These are phyloP conservation scores for Denticeps clupeoides DNA, from an alignment of 2,797 vertebrate genomes.

Conservation along the genomic window DNA sequence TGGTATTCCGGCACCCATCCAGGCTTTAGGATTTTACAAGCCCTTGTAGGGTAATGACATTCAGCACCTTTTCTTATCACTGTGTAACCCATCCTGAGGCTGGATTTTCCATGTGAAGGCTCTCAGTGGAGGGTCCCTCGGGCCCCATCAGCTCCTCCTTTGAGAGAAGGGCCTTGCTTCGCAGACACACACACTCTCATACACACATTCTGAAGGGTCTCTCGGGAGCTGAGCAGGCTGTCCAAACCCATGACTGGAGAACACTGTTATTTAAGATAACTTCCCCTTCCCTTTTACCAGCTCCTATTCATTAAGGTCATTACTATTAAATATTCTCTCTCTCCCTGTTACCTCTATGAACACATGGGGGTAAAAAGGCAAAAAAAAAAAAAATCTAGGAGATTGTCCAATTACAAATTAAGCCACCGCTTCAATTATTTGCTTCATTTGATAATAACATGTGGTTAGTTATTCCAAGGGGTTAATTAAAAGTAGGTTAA, in stretches of 20 bases:
- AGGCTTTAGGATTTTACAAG: slow-evolving; percentile 3
- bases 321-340: slow-evolving; percentile 40
- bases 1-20: too few relatives aligned
- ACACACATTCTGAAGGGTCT: slow-evolving; percentile 25
- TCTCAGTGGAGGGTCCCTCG: slow-evolving; percentile 39
- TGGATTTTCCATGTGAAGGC: slow-evolving; percentile 33
- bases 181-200: slow-evolving; percentile 16
- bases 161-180: slow-evolving; percentile 25
- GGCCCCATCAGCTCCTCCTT: slow-evolving; percentile 38
- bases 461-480: slow-evolving; percentile 68
- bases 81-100: slow-evolving; percentile 31
- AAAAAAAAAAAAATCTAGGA: slow-evolving; percentile 44
- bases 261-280: slow-evolving; percentile 42
- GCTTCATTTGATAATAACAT: slow-evolving; percentile 66
- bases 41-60: slow-evolving; percentile 29
- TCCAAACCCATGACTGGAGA: slow-evolving; percentile 41
- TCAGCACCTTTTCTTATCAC: slow-evolving; percentile 29
- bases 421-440: slow-evolving; percentile 66
- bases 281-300: slow-evolving; percentile 33
- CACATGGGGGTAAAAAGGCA: slow-evolving; percentile 40
- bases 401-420: slow-evolving; percentile 67
- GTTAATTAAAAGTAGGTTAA: slow-evolving; percentile 69
- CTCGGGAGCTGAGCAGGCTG: slow-evolving; percentile 27
- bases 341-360: slow-evolving; percentile 24
- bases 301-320: slow-evolving; percentile 51